phyloP scores from a whole-genome alignment of 2,113 vertebrate genomes.

The Phasianus colchicus region DNA sequence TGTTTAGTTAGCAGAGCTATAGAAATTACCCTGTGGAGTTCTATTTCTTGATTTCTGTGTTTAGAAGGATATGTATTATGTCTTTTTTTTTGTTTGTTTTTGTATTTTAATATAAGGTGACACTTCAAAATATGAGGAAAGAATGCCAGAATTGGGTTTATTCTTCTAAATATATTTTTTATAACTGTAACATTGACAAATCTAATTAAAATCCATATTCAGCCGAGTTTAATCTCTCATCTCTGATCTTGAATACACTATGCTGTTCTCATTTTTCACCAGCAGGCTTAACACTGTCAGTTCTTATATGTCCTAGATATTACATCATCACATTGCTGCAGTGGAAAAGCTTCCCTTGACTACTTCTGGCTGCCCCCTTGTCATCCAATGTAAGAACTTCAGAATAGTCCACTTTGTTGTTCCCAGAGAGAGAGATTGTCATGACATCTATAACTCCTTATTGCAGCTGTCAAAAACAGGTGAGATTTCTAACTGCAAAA shows the following conservation, averaged over 20 bases:
- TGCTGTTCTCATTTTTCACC: neutral
- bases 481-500: slow-evolving; percentile 53
- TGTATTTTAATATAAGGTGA: neutral
- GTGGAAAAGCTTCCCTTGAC: slow-evolving; percentile 96
- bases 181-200: neutral
- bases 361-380: slow-evolving; percentile 92
- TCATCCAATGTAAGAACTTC: slow-evolving; percentile 97
- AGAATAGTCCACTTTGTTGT: slow-evolving; percentile 93
- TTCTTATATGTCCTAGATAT: slow-evolving; percentile 81
- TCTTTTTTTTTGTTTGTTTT: neutral
- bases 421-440: slow-evolving; percentile 94
- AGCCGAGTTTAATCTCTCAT: neutral
- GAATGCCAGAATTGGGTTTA: neutral
- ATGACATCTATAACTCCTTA: slow-evolving; percentile 96
- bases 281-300: neutral
- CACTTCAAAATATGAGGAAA: neutral
- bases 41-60: neutral
- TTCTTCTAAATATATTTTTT: neutral
- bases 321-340: slow-evolving; percentile 95
- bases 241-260: neutral
- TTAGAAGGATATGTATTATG: neutral
- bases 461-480: slow-evolving; percentile 91
- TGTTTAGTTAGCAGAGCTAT: neutral
- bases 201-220: neutral
- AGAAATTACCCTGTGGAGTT: neutral